A percentile compares a stretch with the other conserved stretches of the same genome.
Conservation (phyloP, 2,888 invertebrate species). For the Thecophora atra region DNA sequence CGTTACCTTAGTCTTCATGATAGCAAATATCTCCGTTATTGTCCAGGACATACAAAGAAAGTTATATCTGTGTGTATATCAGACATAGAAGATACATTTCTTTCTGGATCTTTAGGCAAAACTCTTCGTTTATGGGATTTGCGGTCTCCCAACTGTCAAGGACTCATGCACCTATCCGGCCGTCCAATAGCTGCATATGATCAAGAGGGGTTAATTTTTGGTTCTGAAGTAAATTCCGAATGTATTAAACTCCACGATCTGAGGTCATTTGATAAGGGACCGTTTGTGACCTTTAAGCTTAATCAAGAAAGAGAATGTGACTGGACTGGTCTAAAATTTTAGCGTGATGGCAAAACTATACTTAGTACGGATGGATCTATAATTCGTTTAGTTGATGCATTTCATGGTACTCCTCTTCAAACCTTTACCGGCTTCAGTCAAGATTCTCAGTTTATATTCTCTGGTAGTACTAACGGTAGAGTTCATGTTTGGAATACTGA, state of each 20-base stretch:
- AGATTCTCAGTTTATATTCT: slow-evolving; percentile 97
- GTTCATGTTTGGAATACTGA: slow-evolving; percentile 99
- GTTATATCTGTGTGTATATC: slow-evolving; percentile 97
- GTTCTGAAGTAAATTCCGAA: slow-evolving; percentile 98
- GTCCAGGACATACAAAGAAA: slow-evolving; percentile 95
- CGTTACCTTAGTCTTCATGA: slow-evolving; percentile 97
- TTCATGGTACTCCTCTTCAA: slow-evolving; percentile 94
- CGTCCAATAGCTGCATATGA: slow-evolving; percentile 99
- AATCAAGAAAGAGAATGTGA: slow-evolving; percentile 97
- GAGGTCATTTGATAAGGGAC: slow-evolving; percentile 97
- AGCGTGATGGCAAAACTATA: slow-evolving; percentile 97
- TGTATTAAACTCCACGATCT: slow-evolving; percentile 97
- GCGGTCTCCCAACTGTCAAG: slow-evolving; percentile 96
- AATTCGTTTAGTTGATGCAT: slow-evolving; percentile 94
- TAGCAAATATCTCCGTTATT: slow-evolving; percentile 99
- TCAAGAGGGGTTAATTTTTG: slow-evolving; percentile 97
- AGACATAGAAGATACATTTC: slow-evolving; percentile 97
- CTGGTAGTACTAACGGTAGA: slow-evolving; percentile 96
- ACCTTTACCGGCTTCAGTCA: slow-evolving; percentile 97
- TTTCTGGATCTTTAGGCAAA: slow-evolving; percentile 97
- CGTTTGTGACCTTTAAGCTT: slow-evolving; percentile 95
- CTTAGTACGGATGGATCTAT: slow-evolving; percentile 96
- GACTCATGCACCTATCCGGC: slow-evolving; percentile 95
- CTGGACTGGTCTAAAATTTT: slow-evolving; percentile 98
- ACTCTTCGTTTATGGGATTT: slow-evolving; percentile 97